Evolutionary conservation across 2,797 vertebrate species (phyloP).

Genomic region (Chloroceryle amazona): DNA sequence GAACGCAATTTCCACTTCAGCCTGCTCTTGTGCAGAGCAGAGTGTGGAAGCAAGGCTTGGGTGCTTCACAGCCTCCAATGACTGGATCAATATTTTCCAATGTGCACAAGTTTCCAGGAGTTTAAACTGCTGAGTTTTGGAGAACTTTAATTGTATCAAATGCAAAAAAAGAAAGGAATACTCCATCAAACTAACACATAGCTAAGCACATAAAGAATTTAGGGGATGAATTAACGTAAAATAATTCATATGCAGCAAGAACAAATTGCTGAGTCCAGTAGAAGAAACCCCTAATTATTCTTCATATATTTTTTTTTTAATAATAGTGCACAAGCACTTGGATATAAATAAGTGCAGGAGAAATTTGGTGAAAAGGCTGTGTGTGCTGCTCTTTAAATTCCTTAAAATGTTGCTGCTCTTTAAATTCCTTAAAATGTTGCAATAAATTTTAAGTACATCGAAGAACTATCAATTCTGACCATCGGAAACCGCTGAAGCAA

Average conservation of each 20-base stretch:
- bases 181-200: slow-evolving; percentile 17
- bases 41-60: not conserved
- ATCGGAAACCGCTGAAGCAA: not conserved
- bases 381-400: not conserved
- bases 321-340: not conserved
- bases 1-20: not conserved
- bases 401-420: not conserved
- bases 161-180: slow-evolving; percentile 5
- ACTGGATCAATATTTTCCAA: slow-evolving; percentile 34
- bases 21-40: not conserved
- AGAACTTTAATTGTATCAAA: slow-evolving; percentile 48
- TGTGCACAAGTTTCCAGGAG: not conserved
- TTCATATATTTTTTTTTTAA: not conserved
- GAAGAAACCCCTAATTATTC: not conserved
- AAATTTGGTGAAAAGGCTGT: not conserved
- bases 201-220: not conserved
- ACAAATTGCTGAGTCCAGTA: not conserved
- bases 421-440: not conserved
- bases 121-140: slow-evolving; percentile 47
- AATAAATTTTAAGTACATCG: not conserved
- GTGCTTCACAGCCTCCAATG: not conserved
- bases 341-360: not conserved
- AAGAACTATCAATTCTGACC: not conserved
- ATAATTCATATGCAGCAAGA: slow-evolving; percentile 26
- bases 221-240: slow-evolving; percentile 21